phyloP scores from a whole-genome alignment of 2,797 vertebrate species.

The Hylomyscus alleni region DNA sequence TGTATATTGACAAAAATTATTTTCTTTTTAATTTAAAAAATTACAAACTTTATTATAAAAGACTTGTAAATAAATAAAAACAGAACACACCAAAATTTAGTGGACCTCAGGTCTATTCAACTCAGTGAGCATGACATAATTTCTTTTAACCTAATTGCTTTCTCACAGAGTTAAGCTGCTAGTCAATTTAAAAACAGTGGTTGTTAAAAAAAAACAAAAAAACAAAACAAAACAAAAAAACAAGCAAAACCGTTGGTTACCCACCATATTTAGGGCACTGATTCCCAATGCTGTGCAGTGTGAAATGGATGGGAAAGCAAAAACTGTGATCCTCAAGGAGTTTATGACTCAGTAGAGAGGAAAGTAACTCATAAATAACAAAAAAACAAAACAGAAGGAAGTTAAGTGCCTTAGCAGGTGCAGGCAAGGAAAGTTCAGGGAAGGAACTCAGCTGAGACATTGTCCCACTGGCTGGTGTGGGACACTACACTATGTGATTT shows the following conservation, averaged over 20 bases:
- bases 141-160: slow-evolving; percentile 33
- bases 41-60: not conserved
- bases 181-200: slow-evolving; percentile 36
- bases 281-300: not conserved
- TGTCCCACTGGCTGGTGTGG: not conserved
- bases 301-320: not conserved
- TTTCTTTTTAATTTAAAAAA: not conserved
- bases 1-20: slow-evolving; percentile 36
- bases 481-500: not conserved
- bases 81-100: not conserved
- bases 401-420: not conserved
- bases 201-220: slow-evolving; percentile 52
- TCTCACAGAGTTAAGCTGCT: slow-evolving; percentile 35
- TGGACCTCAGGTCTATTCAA: not conserved
- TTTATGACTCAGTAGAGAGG: not conserved
- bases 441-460: not conserved
- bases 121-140: slow-evolving; percentile 31
- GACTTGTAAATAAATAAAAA: not conserved
- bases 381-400: not conserved
- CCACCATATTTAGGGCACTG: not conserved
- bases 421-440: not conserved
- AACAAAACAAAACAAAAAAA: slow-evolving; percentile 36
- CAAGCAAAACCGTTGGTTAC: slow-evolving; percentile 33
- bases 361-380: not conserved
- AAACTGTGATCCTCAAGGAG: not conserved